These are phyloP conservation scores for Phengaris arion DNA, from an alignment of 2,888 invertebrate genomes.

Conservation along the genomic window DNA sequence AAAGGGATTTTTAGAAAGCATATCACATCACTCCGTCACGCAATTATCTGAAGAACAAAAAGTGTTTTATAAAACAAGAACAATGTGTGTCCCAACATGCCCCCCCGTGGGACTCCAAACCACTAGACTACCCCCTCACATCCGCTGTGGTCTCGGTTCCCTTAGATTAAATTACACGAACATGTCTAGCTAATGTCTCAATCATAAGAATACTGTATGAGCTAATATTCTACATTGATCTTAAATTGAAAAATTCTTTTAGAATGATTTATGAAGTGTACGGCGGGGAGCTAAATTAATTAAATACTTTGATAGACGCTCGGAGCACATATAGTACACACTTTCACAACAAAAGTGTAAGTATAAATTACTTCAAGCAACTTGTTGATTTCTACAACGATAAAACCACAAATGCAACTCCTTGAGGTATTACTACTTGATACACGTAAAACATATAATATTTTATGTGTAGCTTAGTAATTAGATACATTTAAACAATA, in stretches of 20 bases:
- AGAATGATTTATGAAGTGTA: not conserved
- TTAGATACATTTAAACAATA: no score
- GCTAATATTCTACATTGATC: slow-evolving; percentile 1
- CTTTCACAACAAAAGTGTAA: not conserved
- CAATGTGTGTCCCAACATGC: slow-evolving; percentile 49
- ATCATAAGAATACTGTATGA: slow-evolving; percentile 31
- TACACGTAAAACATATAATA: no score
- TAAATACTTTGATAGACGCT: not conserved
- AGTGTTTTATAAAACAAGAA: slow-evolving; percentile 38
- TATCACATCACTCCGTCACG: slow-evolving; percentile 32
- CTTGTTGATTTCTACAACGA: not conserved
- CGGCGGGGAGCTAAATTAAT: not conserved
- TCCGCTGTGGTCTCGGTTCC: slow-evolving; percentile 60
- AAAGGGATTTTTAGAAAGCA: slow-evolving; percentile 28
- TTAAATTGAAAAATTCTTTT: slow-evolving; percentile 10
- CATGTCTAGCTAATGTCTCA: slow-evolving; percentile 41
- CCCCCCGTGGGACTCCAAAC: slow-evolving; percentile 53
- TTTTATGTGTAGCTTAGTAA: no score
- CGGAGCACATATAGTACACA: not conserved
- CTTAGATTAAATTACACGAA: slow-evolving; percentile 59
- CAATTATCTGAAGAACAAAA: slow-evolving; percentile 37
- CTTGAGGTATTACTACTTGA: no score
- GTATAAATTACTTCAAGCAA: not conserved
- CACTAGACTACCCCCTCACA: slow-evolving; percentile 50
- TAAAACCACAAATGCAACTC: not conserved